These are phyloP conservation scores for Priocnemis perturbator DNA, from an alignment of 2,888 invertebrate species.

Conservation along the genomic window DNA sequence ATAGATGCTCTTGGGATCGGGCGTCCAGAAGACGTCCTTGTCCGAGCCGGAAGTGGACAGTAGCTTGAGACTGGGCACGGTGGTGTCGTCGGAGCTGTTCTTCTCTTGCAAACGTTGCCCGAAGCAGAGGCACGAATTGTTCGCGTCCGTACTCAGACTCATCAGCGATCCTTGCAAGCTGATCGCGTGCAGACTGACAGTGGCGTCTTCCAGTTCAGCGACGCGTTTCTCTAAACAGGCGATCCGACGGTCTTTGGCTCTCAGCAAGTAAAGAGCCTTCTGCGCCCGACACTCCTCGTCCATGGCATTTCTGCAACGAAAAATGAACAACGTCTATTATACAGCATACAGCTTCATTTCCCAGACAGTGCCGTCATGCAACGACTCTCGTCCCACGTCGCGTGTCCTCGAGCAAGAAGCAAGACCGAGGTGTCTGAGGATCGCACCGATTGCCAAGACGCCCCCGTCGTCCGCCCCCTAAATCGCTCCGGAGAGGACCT, in stretches of 20 bases:
- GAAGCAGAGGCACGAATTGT: neutral
- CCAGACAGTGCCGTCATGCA: no score
- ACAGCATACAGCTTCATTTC: no score
- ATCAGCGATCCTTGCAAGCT: constrained; percentile 12
- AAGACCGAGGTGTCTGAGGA: no score
- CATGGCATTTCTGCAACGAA: constrained; percentile 52
- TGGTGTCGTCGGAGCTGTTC: neutral
- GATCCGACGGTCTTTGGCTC: constrained; percentile 51
- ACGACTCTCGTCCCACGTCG: no score
- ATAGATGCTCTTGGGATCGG: neutral
- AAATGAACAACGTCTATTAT: neutral
- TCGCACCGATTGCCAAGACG: neutral
- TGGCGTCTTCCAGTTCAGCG: constrained; percentile 41
- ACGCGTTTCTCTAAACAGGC: constrained; percentile 51
- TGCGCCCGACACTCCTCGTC: constrained; percentile 54
- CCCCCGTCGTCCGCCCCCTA: neutral
- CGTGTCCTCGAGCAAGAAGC: no score
- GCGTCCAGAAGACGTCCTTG: constrained; percentile 20
- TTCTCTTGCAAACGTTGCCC: no score
- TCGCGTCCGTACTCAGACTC: no score
- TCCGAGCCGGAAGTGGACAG: constrained; percentile 22
- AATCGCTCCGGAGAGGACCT: constrained; percentile 28
- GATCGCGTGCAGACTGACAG: constrained; percentile 30
- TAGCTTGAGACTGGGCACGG: constrained; percentile 14
- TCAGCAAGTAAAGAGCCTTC: constrained; percentile 51